Evolutionary conservation across 2,888 invertebrate genomes (phyloP), one percentile per base, ranked within the genome.

Genomic region (Meganola albula): DNA sequence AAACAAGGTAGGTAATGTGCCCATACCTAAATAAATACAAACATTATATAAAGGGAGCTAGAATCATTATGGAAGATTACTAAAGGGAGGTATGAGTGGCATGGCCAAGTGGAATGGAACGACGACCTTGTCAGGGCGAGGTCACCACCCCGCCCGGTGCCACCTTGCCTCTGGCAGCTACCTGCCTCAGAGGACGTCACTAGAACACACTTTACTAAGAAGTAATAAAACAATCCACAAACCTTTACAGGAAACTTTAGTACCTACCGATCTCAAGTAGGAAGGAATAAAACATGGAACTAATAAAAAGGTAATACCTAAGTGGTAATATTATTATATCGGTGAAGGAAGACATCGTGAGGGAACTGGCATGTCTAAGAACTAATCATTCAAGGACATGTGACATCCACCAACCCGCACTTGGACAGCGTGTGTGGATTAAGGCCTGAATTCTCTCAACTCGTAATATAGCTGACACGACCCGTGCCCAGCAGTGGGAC

Each of bases 71-170:
- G 69, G 74, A 74, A 74, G 66, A 73, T 64, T 73, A 72, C 68
- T 56, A 63, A 36, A 55, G 62, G 60, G 63, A 63, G 65, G 56
- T 61, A 64, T 60, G 65, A 68, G 66, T 63, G 66, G 66, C 58
- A 62, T 63, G 56, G 61, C 63, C 57, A 65, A 73, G 71, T 72
- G 76, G 75, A 78, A 74, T 75, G 69, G 63, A 74, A 67, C 67
- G 53, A 56, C 66, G 76, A 79, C 83, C 82, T 83, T 83, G 83
- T 47, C 58, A 67, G 71, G 68, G 73, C 79, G 80, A 83, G 79
- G 79, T 77, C 79, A 48, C 56, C 64, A 48, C 63, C 65, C 61
- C 58, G 41, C 58, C 53, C 53, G 41, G 45, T 40, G 48, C 60
- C 56, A 38, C 53, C 59, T 60, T 64, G 48, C 51, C n/a, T n/a